Conservation (phyloP, 2,113 vertebrate species). For the Hemiprocne comata region DNA sequence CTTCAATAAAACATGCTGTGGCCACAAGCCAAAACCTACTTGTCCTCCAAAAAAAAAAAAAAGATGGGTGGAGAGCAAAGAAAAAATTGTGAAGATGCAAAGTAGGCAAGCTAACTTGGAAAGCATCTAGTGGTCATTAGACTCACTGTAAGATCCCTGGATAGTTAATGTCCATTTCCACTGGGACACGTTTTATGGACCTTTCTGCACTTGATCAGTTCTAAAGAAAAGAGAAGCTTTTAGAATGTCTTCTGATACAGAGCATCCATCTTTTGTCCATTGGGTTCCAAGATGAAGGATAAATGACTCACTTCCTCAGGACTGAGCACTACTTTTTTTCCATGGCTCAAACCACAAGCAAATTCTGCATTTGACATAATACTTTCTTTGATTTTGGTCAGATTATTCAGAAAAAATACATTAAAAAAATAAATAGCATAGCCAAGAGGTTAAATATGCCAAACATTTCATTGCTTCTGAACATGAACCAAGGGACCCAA, state of each 20-base stretch:
- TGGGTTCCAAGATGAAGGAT: neutral
- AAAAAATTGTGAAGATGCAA: neutral
- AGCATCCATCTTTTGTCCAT: neutral
- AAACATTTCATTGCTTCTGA: neutral
- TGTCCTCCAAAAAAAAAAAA: neutral
- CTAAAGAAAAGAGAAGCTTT: neutral
- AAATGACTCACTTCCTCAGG: fast-evolving
- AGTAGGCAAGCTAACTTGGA: neutral
- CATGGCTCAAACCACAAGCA: neutral
- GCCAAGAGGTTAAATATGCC: neutral
- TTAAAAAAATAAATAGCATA: neutral
- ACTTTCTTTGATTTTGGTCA: neutral
- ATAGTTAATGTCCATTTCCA: neutral
- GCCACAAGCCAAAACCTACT: neutral
- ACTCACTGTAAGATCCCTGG: neutral
- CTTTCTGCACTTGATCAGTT: neutral
- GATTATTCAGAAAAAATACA: neutral
- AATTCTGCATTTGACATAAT: neutral
- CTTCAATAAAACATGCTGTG: neutral
- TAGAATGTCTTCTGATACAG: neutral
- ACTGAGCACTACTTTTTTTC: neutral
- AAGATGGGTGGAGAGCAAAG: neutral
- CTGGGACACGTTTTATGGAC: neutral
- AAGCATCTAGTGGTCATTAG: neutral
- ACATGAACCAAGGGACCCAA: neutral